Base-by-base conservation (phyloP, 2,797 vertebrate genomes). In the Chrosomus eos region DNA sequence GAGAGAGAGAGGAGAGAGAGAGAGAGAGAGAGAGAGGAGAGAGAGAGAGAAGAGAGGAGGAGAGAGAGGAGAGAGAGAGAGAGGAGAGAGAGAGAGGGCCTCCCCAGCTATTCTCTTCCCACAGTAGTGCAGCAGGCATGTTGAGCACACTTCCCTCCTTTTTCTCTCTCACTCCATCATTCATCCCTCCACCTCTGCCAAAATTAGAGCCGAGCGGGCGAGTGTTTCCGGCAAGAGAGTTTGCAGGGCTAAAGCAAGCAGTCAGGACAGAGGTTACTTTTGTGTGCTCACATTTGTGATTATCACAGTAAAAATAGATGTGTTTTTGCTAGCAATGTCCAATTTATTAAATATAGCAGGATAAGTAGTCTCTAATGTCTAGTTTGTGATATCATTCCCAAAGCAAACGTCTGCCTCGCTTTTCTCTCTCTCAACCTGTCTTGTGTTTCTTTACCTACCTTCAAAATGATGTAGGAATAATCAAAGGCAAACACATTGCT, bases 401-500 rank as follows among this genome's bases (percentile, higher is more conserved):
- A 64, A 45, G 60, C 28, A 80, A 66, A 66, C 11, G 3, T 74
- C 80, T 73, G 31, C 36, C 28, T 77, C 58, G 19, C 7, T 40
- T 31, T 83, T 81, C 33, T 60, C 28, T 64, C 28, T 64, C 7
- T 18, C 62, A 31, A 62, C 60, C 26, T 62, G 19, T 79, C 51
- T 11, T 76, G 9, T 33, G 18, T 81, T 78, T 19, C 18, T 43
- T 55, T 79, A 60, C 64, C 51, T 77, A 18, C 26, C 26, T 14
- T 28, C 26, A 31, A 55, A 53, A 74, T 64, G 48, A 72, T 26
- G 70, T 60, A 53, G 73, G 76, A 88, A 88, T 90, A 88, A 89
- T 89, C 88, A 87, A 85, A 88, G 77, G 31, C 82, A 86, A 88
- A 87, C 84, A 83, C 72, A 67, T 84, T 73, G 74, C 21, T 58